Conservation (phyloP, 1,140 invertebrate species). For the Portunus trituberculatus region DNA sequence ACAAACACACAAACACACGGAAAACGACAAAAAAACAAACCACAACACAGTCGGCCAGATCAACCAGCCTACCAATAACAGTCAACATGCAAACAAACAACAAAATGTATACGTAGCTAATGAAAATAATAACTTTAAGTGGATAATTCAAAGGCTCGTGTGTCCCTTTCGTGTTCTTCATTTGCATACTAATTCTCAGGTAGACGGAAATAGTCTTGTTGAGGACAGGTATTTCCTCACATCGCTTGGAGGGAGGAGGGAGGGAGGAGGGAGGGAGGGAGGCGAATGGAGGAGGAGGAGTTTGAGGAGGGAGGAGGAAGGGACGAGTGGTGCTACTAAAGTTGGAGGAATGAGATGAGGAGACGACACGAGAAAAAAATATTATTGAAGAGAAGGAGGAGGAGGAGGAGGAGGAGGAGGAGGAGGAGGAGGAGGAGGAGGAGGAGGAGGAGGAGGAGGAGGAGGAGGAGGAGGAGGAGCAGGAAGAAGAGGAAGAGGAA, state of each 20-base stretch:
- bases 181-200: background rate
- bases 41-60: too few relatives aligned
- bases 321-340: background rate
- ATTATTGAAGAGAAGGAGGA: background rate
- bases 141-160: background rate
- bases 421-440: background rate
- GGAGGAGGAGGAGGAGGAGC: background rate
- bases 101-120: background rate
- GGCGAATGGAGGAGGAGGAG: background rate
- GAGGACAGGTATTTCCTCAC: background rate
- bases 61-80: too few relatives aligned
- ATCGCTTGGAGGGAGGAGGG: background rate
- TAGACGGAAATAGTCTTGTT: background rate
- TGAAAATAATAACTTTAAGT: conserved; percentile 24
- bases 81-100: background rate
- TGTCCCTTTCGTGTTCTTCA: background rate
- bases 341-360: background rate
- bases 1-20: too few relatives aligned
- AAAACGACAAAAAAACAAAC: too few relatives aligned
- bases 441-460: background rate
- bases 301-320: background rate
- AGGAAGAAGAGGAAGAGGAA: background rate
- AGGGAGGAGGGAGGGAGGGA: background rate
- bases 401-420: background rate
- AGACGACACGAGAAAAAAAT: background rate